Conservation (phyloP, 2,888 invertebrate species). For the Gisinianus flammeolus region DNA sequence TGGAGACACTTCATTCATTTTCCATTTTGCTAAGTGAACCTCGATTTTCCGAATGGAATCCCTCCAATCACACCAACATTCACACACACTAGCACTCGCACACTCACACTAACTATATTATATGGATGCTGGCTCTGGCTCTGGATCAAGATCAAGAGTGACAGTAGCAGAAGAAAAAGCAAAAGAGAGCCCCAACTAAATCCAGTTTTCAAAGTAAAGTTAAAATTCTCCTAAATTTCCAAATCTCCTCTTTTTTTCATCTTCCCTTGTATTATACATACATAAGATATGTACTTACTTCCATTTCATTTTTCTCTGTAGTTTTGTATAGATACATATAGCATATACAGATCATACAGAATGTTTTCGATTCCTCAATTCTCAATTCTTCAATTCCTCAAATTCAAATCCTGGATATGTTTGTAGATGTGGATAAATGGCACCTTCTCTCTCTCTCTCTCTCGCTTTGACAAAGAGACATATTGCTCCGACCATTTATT, state of each 20-base stretch:
- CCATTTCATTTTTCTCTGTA: too few relatives aligned
- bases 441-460: too few relatives aligned
- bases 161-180: not conserved
- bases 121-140: constrained; percentile 2
- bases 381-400: not conserved
- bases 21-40: constrained; percentile 4
- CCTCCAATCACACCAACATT: not conserved
- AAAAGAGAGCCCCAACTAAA: not conserved
- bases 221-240: not conserved
- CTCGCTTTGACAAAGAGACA: not conserved
- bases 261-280: too few relatives aligned
- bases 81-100: not conserved
- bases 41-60: not conserved
- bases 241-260: not conserved
- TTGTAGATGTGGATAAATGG: too few relatives aligned
- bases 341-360: not conserved
- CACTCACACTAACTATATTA: not conserved
- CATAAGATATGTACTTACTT: too few relatives aligned
- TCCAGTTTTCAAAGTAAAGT: not conserved
- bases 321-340: too few relatives aligned
- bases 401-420: not conserved
- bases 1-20: constrained; percentile 11
- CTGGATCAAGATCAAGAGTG: constrained; percentile 7
- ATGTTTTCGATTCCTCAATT: too few relatives aligned
- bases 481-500: not conserved